A percentile compares a stretch with the other conserved stretches of the same genome.
Evolutionary conservation across 2,113 vertebrate species (phyloP).

Genomic region (Jacana jacana): DNA sequence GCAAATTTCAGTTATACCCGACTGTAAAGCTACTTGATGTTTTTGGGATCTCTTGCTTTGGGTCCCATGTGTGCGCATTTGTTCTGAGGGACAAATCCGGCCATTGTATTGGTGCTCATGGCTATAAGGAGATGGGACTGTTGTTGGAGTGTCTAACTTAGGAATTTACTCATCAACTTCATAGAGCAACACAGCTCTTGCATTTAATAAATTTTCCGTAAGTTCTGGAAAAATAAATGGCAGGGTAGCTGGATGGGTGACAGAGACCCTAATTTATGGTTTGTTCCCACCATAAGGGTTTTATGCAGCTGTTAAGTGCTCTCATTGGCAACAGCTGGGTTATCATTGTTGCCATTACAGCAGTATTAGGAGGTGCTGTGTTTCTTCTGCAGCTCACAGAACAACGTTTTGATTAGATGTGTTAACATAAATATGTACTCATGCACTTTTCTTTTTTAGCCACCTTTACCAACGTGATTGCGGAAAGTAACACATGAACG

Average conservation of each 20-base stretch:
- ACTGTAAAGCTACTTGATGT: not conserved
- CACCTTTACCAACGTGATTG: fast-evolving
- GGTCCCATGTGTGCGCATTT: fast-evolving
- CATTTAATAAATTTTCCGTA: not conserved
- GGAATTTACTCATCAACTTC: not conserved
- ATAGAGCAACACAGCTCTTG: fast-evolving
- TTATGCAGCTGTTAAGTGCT: fast-evolving
- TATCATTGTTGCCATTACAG: not conserved
- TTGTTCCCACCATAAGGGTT: not conserved
- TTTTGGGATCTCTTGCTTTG: not conserved
- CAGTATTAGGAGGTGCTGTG: not conserved
- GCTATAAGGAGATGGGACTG: not conserved
- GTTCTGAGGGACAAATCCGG: not conserved
- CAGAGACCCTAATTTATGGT: not conserved
- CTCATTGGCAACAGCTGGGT: not conserved
- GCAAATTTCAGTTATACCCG: fast-evolving
- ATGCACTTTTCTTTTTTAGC: not conserved
- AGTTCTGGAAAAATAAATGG: not conserved
- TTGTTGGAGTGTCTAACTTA: not conserved
- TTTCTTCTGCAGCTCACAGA: not conserved
- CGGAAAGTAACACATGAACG: not conserved
- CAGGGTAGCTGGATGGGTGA: not conserved
- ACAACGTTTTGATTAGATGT: not conserved
- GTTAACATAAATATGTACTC: not conserved
- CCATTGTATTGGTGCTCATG: fast-evolving